Percentiles rank a stretch among this genome's conserved stretches.
Evolutionary conservation across 2,797 vertebrate species (phyloP).

Genomic region (Dallia pectoralis): DNA sequence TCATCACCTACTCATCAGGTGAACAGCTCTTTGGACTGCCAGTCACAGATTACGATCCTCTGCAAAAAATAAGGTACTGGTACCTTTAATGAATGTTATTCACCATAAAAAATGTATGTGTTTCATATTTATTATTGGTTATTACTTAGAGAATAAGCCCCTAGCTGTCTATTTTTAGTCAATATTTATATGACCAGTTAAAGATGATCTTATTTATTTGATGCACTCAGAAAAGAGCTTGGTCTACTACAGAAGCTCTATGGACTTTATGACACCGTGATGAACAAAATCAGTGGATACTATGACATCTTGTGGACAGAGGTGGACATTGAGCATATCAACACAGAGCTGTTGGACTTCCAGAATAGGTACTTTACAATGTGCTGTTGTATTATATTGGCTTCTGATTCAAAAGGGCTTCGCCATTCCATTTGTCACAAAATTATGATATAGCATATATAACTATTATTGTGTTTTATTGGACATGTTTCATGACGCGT

Average conservation of each 20-base stretch:
- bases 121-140: neutral
- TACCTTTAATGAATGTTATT: slow-evolving; percentile 16
- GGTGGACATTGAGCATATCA: slow-evolving; percentile 82
- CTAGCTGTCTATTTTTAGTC: neutral
- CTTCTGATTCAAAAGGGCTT: neutral
- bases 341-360: slow-evolving; percentile 77
- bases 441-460: neutral
- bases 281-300: slow-evolving; percentile 76
- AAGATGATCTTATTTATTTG: slow-evolving; percentile 12
- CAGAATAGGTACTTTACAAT: slow-evolving; percentile 72
- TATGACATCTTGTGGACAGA: slow-evolving; percentile 78
- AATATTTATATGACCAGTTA: slow-evolving; percentile 2
- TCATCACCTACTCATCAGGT: slow-evolving; percentile 77
- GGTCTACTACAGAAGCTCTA: slow-evolving; percentile 82
- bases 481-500: neutral
- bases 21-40: slow-evolving; percentile 83
- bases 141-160: neutral
- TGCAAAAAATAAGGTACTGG: slow-evolving; percentile 80
- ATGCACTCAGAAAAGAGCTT: slow-evolving; percentile 76
- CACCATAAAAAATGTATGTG: neutral
- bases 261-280: slow-evolving; percentile 80
- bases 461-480: neutral
- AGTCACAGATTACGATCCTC: slow-evolving; percentile 76
- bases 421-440: neutral
- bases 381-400: neutral